Base-by-base conservation (phyloP, 1,140 invertebrate species). In the Phortica variegata region DNA sequence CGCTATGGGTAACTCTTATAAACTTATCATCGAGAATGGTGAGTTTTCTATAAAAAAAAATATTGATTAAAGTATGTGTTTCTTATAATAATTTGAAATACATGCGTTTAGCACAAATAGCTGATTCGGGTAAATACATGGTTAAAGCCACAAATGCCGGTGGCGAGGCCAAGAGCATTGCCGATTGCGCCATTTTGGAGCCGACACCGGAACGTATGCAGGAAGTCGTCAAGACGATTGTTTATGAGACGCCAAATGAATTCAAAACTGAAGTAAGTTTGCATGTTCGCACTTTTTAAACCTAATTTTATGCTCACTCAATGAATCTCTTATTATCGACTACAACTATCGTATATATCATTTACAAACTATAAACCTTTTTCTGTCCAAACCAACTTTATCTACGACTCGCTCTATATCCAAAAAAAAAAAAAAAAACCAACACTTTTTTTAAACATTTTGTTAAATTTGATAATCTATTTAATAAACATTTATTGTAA, bases 151-250 rank as follows among this genome's bases (percentile, higher is more conserved):
- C 80, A 1, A 90, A 90, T 76, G 78, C 82, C 29, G 87, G 85
- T 12, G 88, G 88, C 3, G 86, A 89, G 76, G 86, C 87, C 18
- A 84, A 86, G 65, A 87, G 87, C 68, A 84, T 86, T 49, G 88
- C 88, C 5, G 87, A 90, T 72, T 84, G 89, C 53, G 82, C 86
- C 41, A 84, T 90, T 6, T 81, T 87, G 45, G 86, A 88, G 55
- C 83, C 85, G 29, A 82, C 81, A n/a, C 84, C 84, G 1, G 84
- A 86, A 50, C 81, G 83, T 5, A 82, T 85, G 81, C 77, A 83
- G 15, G 84, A 85, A 62, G 80, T 83, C n/a, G 82, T 85, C 19
- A 85, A 84, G 70, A 85, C 83, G 12, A 79, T 85, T 23, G 77
- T 84, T 5, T 85, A 83, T 52, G 83, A 85, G 80, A 80, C 58